Evolutionary conservation across 2,113 vertebrate genomes (phyloP).

Genomic region (Mus musculus): GRCm39 chr16:18521001-18521500

Average conservation of each 20-base stretch:
- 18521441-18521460: background rate
- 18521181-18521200: background rate
- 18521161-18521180: background rate
- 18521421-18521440: background rate
- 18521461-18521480: background rate
- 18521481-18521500: background rate
- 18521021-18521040: background rate
- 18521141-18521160: background rate
- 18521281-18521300: background rate
- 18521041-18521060: background rate
- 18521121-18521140: background rate
- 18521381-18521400: background rate
- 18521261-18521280: background rate
- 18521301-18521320: accelerated
- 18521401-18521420: background rate
- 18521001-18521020: background rate
- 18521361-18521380: background rate
- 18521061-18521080: background rate
- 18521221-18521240: background rate
- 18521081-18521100: background rate
- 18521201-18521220: background rate
- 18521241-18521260: background rate
- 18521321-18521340: background rate
- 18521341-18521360: background rate
- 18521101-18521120: background rate